Conservation (phyloP, 2,113 vertebrate genomes). For the Crotalus tigris region DNA sequence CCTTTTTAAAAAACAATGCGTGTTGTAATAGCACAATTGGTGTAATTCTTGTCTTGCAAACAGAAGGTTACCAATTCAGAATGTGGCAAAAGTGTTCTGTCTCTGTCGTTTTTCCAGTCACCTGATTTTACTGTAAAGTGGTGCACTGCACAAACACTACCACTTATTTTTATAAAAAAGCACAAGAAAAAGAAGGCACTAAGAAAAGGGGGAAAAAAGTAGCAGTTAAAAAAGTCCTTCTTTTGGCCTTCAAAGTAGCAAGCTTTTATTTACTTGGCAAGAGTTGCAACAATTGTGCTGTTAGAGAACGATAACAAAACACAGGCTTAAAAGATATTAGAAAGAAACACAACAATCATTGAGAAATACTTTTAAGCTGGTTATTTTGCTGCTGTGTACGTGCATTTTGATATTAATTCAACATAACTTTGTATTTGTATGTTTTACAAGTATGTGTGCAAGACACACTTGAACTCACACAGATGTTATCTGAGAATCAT, state of each 20-base stretch:
- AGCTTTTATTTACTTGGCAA: not conserved
- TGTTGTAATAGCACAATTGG: too few relatives aligned
- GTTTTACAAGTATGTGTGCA: not conserved
- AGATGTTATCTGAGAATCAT: not conserved
- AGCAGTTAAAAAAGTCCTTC: not conserved
- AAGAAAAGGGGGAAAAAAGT: not conserved
- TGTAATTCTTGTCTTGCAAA: too few relatives aligned
- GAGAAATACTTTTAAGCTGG: not conserved
- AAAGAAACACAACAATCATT: not conserved
- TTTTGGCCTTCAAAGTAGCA: not conserved
- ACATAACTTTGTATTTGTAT: not conserved
- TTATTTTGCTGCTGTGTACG: not conserved
- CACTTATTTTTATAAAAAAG: too few relatives aligned
- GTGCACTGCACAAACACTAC: too few relatives aligned
- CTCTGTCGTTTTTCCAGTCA: too few relatives aligned
- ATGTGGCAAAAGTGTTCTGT: not conserved
- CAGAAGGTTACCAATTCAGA: too few relatives aligned
- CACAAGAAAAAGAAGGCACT: not conserved
- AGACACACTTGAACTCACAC: not conserved
- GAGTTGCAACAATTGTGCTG: not conserved
- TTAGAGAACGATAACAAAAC: not conserved
- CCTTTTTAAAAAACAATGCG: too few relatives aligned
- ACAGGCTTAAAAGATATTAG: not conserved
- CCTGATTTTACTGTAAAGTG: too few relatives aligned
- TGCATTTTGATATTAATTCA: not conserved